A percentile compares a stretch with the other conserved stretches of the same genome.
Evolutionary conservation across 2,113 vertebrate species (phyloP).

Genomic region (Athene cunicularia): DNA sequence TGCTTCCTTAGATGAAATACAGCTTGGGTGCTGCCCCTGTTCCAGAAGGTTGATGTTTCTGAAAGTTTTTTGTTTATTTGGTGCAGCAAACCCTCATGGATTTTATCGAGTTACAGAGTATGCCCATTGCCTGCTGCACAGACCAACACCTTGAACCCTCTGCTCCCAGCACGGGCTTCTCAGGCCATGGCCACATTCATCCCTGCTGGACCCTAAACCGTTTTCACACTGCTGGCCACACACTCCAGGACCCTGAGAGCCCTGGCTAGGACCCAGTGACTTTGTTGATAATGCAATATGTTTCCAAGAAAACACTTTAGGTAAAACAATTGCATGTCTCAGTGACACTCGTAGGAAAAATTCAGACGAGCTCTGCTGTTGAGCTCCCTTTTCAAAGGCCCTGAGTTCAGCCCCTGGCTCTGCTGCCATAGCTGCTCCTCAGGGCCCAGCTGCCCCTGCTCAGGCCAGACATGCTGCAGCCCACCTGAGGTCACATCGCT

Average conservation of each 20-base stretch:
- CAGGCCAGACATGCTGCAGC: background rate
- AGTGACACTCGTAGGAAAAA: background rate
- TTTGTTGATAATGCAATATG: background rate
- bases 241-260: background rate
- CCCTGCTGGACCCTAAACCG: background rate
- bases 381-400: background rate
- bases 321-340: background rate
- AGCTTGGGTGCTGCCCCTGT: background rate
- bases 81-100: background rate
- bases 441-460: background rate
- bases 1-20: background rate
- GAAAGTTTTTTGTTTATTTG: background rate
- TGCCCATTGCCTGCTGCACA: background rate
- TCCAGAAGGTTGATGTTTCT: background rate
- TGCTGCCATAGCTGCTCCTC: fast-evolving
- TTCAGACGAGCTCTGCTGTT: background rate
- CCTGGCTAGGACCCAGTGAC: background rate
- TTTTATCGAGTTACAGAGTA: background rate
- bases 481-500: background rate
- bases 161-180: fast-evolving
- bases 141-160: background rate
- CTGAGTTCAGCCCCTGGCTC: fast-evolving
- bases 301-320: background rate
- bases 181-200: background rate
- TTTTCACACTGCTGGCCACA: background rate